Conservation (phyloP, 2,888 invertebrate species). For the Heterodera filipjevi region DNA sequence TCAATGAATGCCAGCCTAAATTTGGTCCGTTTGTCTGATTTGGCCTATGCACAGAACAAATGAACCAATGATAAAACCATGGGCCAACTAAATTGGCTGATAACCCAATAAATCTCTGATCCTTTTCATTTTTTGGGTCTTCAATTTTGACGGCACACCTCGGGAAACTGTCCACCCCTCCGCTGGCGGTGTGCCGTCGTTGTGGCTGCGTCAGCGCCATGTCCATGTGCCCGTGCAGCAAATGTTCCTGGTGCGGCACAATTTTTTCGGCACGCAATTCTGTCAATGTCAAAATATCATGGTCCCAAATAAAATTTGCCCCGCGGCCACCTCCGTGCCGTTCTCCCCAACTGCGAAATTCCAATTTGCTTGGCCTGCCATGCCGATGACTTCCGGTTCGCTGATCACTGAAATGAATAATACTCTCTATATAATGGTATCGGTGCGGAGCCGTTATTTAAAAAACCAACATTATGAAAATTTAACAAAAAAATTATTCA, state of each 20-base stretch:
- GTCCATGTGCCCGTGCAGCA: constrained; percentile 3
- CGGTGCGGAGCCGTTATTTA: too few relatives aligned
- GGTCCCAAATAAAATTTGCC: not conserved
- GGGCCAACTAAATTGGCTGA: too few relatives aligned
- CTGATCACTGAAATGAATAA: constrained; percentile 29
- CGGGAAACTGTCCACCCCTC: not conserved
- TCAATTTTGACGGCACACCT: not conserved
- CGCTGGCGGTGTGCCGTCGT: constrained; percentile 14
- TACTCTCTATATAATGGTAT: not conserved
- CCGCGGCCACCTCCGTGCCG: constrained; percentile 54
- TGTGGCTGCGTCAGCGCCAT: not conserved
- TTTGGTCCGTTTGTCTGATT: too few relatives aligned
- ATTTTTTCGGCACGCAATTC: constrained; percentile 62
- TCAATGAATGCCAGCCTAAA: too few relatives aligned
- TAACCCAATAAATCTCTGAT: too few relatives aligned
- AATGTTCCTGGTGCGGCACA: constrained; percentile 48
- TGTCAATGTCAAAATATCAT: constrained; percentile 31
- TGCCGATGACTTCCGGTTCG: constrained; percentile 48
- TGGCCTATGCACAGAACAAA: too few relatives aligned
- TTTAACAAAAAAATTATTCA: too few relatives aligned
- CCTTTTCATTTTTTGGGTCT: not conserved
- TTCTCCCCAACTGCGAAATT: constrained; percentile 63
- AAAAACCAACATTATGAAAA: too few relatives aligned
- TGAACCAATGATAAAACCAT: too few relatives aligned
- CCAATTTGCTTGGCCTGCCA: constrained; percentile 60